Percentiles rank a stretch among this genome's conserved stretches.
Evolutionary conservation across 2,797 vertebrate species (phyloP).

Genomic region (Smutsia temminckii): DNA sequence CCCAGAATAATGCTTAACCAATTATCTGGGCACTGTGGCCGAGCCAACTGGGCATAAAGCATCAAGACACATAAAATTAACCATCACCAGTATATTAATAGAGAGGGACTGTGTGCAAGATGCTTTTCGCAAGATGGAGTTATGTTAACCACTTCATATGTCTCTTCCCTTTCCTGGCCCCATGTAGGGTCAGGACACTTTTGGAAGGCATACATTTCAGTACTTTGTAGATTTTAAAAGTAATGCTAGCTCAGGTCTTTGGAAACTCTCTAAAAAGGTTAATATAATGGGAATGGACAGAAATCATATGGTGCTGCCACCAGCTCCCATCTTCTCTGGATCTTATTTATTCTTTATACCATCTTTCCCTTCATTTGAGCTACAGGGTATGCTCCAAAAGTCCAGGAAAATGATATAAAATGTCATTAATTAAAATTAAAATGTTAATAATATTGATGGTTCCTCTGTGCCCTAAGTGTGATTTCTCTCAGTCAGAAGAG

Average conservation of each 20-base stretch:
- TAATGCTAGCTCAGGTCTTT: not conserved
- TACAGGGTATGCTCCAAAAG: not conserved
- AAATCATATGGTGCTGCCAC: not conserved
- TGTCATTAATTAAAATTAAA: conserved; percentile 19
- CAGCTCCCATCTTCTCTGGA: not conserved
- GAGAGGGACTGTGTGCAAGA: not conserved
- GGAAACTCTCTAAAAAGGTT: not conserved
- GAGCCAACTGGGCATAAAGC: not conserved
- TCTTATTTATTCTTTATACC: not conserved
- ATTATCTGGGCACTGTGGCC: not conserved
- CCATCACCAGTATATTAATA: not conserved
- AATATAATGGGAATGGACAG: not conserved
- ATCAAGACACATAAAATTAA: not conserved
- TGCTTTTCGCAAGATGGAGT: not conserved
- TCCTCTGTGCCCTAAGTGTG: not conserved
- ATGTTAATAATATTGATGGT: not conserved
- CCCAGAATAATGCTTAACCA: not conserved
- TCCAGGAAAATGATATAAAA: not conserved
- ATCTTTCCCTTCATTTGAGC: not conserved
- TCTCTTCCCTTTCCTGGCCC: not conserved
- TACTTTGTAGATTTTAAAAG: not conserved
- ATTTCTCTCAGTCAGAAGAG: not conserved
- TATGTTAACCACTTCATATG: not conserved
- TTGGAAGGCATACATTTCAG: not conserved
- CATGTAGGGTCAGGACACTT: not conserved